Base-by-base conservation (phyloP, 2,888 invertebrate species). In the Criorhina ranunculi region DNA sequence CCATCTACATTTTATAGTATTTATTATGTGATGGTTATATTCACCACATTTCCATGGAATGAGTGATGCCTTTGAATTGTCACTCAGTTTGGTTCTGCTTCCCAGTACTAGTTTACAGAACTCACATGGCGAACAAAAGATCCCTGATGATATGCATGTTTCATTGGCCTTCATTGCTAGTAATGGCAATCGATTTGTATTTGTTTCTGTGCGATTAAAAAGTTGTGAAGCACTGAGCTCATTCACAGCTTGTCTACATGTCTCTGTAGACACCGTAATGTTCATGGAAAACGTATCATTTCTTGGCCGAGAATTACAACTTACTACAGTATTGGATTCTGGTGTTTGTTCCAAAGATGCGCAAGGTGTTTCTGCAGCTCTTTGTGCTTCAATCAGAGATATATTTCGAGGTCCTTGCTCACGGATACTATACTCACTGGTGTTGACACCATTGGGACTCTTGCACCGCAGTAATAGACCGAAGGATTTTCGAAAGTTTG, bases 401-500 rank as follows among this genome's bases (percentile, higher is more conserved):
- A 17, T 33, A 15, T 42, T 64, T 9, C 73, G 69, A 0, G 67
- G 42, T 33, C 37, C 67, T n/a, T 60, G 44, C 0, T 79, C 72
- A 17, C 86, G 83, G 5, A 73, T 46, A 37, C 87, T 88, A 72
- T 87, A 86, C 37, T 88, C 87, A 15, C 86, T 87, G 12, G 62
- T 73, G 29, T 93, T 93, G 0, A 93, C 93, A 19, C 62, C 92
- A 88, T 95, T 94, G 0, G 95, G 95, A 79, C 93, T 92, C 88
- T 94, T 93, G 89, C 96, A 95, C 29, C 94, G 93, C 12, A 96
- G 91, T 9, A 96, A 92, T 86, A 94, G 94, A 33, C 93, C 93
- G 89, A 96, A 96, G 0, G 96, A 95, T 60, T 94, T 93, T 4
- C 96, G 94, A 90, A 96, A 96, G 86, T 95, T 95, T 6, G 94